These are phyloP conservation scores for Mormoops blainvillei DNA, from an alignment of 2,113 vertebrate species.

Conservation along the genomic window DNA sequence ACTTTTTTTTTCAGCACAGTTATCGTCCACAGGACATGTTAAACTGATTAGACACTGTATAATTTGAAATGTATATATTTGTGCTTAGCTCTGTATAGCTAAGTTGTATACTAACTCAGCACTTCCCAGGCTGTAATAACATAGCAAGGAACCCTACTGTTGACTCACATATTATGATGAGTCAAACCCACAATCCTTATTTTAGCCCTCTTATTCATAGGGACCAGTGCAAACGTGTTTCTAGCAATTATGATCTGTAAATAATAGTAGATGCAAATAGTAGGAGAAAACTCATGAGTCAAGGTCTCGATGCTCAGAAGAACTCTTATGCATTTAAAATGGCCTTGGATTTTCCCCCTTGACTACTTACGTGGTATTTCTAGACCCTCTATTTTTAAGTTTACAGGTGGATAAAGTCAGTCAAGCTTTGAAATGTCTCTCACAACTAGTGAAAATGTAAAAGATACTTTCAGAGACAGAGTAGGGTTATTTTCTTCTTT, in stretches of 20 bases:
- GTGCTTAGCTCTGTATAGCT: conserved; percentile 71
- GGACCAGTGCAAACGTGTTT: conserved; percentile 72
- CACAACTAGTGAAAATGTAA: conserved; percentile 24
- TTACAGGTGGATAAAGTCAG: background rate
- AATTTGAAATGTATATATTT: conserved; percentile 72
- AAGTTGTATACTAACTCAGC: conserved; percentile 68
- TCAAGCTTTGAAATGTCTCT: conserved; percentile 14
- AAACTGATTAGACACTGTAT: conserved; percentile 74
- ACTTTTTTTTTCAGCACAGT: conserved; percentile 41
- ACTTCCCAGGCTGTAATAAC: conserved; percentile 75
- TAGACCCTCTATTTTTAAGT: background rate
- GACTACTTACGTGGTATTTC: conserved; percentile 21
- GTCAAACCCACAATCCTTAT: conserved; percentile 76
- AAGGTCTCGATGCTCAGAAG: conserved; percentile 41
- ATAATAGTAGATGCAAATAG: conserved; percentile 59
- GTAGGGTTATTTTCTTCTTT: background rate
- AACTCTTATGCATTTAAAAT: background rate
- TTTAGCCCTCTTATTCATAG: conserved; percentile 73
- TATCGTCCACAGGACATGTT: conserved; percentile 69
- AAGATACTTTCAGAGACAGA: background rate
- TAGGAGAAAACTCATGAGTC: conserved; percentile 52
- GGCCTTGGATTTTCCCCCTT: background rate
- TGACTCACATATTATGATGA: conserved; percentile 66
- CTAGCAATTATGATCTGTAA: conserved; percentile 72
- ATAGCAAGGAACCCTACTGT: conserved; percentile 49